Evolutionary conservation across 1,140 invertebrate genomes (phyloP), one percentile per base, ranked within the genome.

Genomic region (Kradibia gibbosae): DNA sequence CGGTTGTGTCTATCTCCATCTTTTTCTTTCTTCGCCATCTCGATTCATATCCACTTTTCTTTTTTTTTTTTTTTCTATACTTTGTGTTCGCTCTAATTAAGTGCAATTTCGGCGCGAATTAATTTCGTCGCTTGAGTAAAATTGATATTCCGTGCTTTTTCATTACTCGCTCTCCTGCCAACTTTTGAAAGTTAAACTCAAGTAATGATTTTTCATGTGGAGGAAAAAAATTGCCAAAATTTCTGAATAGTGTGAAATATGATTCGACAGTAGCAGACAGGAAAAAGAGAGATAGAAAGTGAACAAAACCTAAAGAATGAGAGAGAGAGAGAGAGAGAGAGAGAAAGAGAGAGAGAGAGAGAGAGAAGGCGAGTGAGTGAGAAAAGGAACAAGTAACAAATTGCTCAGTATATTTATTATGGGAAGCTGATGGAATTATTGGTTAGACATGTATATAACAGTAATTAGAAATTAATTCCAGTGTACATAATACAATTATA

Each of bases 111-210:
- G 75, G 55, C 75, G 55, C 75, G 75, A 82, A 82, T 82, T 82
- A 82, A 78, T 82, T 82, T 53, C 70, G 39, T 45, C 62, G 74
- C 39, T 20, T 28, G 75, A 78, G 75, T 82, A 75, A 78, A 82
- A 82, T 82, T 82, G 75, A 82, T 82, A 78, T 82, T 82, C 75
- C 75, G 67, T 36, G 67, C 81, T 82, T 82, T 82, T 82, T 82
- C 81, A 82, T 82, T 82, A 77, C 55, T 34, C 53, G 22, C 31
- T 55, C 20, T n/a, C 45, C 55, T 28, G 55, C 42, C 45, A 78
- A 82, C 72, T 72, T 72, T 45, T 22, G 70, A 82, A 73, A 82
- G 74, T 42, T 82, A 82, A 82, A 82, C 75, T 82, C 67, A 28
- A 36, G 67, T 50, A 34, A 25, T 31, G 28, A 50, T 65, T 75